phyloP scores from a whole-genome alignment of 1,140 invertebrate species.

The Temnothorax nylanderi region DNA sequence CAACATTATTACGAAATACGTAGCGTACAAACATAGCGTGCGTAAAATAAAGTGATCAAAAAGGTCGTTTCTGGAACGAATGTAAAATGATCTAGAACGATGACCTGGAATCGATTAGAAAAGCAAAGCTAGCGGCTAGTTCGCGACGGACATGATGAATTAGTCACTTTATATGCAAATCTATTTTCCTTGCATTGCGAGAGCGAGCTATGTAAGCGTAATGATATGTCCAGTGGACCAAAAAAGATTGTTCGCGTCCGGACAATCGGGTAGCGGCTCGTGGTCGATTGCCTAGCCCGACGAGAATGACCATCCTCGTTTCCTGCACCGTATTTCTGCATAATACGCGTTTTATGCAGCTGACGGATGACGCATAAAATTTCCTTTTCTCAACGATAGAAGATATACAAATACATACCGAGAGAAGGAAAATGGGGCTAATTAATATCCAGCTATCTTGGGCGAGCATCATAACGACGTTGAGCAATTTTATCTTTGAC shows the following conservation, averaged over 20 bases:
- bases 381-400: conserved; percentile 20
- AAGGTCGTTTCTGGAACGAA: conserved; percentile 16
- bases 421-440: conserved; percentile 33
- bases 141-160: conserved; percentile 49
- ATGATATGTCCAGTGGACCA: conserved; percentile 53
- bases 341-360: conserved; percentile 43
- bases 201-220: conserved; percentile 43
- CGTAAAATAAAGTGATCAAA: neutral
- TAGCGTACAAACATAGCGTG: neutral
- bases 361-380: conserved; percentile 47
- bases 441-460: conserved; percentile 46
- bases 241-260: conserved; percentile 37
- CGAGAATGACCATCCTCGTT: conserved; percentile 35
- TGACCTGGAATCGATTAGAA: conserved; percentile 52
- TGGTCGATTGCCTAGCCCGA: conserved; percentile 27
- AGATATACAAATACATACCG: conserved; percentile 7
- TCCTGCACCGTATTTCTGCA: conserved; percentile 11
- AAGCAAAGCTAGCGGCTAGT: conserved; percentile 1
- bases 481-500: conserved; percentile 50
- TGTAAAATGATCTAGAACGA: conserved; percentile 38
- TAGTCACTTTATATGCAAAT: conserved; percentile 62
- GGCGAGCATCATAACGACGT: neutral
- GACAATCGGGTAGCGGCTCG: conserved; percentile 41
- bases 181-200: conserved; percentile 40
- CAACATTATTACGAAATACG: conserved; percentile 12